These are phyloP conservation scores for Lordiphosa stackelbergi DNA, from an alignment of 1,140 invertebrate species.

Conservation along the genomic window DNA sequence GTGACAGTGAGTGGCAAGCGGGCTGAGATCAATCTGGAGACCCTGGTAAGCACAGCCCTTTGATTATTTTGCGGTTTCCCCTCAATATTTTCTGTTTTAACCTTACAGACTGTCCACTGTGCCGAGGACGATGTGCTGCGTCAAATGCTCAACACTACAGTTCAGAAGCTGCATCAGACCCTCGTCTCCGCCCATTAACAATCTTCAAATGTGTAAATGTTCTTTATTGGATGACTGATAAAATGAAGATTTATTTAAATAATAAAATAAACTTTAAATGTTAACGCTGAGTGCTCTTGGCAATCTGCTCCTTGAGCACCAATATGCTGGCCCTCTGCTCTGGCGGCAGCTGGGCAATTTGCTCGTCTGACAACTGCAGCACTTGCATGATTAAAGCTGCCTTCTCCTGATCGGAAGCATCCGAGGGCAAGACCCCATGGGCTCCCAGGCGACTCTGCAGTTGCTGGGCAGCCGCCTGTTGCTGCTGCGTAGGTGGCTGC, in stretches of 20 bases:
- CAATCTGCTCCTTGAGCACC: conserved; percentile 98
- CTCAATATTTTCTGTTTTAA: neutral
- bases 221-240: conserved; percentile 30
- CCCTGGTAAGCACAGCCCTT: conserved; percentile 80
- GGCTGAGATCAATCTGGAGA: conserved; percentile 91
- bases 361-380: conserved; percentile 97
- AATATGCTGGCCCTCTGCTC: conserved; percentile 98
- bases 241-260: neutral
- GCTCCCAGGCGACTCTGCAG: conserved; percentile 79
- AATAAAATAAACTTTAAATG: neutral
- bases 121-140: conserved; percentile 88
- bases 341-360: conserved; percentile 96
- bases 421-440: conserved; percentile 83
- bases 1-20: conserved; percentile 91
- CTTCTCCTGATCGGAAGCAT: conserved; percentile 93
- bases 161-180: conserved; percentile 90
- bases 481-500: conserved; percentile 54
- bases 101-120: conserved; percentile 86
- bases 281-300: conserved; percentile 85
- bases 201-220: conserved; percentile 21
- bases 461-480: conserved; percentile 63
- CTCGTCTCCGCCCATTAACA: conserved; percentile 79
- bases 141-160: conserved; percentile 90
- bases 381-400: conserved; percentile 99
- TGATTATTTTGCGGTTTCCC: neutral